Base-by-base conservation (phyloP, 2,113 vertebrate species). In the Mus musculus region DNA sequence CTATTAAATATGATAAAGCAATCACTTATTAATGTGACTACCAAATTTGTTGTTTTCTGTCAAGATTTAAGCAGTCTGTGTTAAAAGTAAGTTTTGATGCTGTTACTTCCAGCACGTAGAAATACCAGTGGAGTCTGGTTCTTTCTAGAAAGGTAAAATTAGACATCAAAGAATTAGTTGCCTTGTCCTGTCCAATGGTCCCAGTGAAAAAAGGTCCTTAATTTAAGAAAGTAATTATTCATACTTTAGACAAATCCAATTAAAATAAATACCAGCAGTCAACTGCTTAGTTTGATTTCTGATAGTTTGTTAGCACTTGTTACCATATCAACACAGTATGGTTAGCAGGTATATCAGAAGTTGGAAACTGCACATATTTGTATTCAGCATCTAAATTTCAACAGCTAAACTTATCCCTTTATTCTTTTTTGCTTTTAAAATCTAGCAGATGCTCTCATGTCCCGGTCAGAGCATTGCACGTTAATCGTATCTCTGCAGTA, bases 1-100 rank as follows among this genome's bases (percentile, higher is more conserved):
- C 90, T 84, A 84, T 0, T 42, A 92, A 92, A 33, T 85, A n/a
- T 30, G 33, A 69, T 69, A 90, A n/a, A 49, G 20, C 1, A 65
- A 22, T 71, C 4, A 30, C 67, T 88, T 96, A 24, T 28, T 81
- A 26, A 28, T 84, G 72, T 72, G 39, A 42, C 5, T 73, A 82
- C 3, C 59, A 84, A 36, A 80, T 73, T 76, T 90, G 72, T 81
- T 88, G 63, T 89, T 95, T 96, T 96, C 20, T 72, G 0, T 82
- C 56, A 33, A 6, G 49, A n/a, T 77, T 85, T 95, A 67, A 67
- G 65, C 30, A 30, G 28, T 30, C 28, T 67, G 63, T 86, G 94
- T 94, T 85, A 85, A 90, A 85, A 69, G 26, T 81, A 94, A 24
- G 1, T 90, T 26, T 88, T 86, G 33, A 52, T 69, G 46, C 59